Conservation (phyloP, 2,888 invertebrate species). For the Pseudeuparius sepicola region DNA sequence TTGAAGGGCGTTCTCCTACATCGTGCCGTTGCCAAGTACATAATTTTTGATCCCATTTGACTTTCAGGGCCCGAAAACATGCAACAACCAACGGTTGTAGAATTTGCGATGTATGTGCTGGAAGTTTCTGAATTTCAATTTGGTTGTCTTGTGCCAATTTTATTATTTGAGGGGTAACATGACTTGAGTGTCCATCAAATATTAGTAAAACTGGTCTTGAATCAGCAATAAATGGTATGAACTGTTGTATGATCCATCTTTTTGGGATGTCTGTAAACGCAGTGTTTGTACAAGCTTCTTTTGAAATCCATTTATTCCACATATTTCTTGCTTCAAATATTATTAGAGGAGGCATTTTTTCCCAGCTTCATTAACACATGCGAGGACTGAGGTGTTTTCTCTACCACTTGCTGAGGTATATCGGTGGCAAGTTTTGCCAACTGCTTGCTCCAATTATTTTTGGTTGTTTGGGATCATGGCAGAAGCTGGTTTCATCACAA, state of each 20-base stretch:
- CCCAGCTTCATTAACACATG: slow-evolving; percentile 6
- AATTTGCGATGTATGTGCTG: slow-evolving; percentile 3
- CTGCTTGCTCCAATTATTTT: too few relatives aligned
- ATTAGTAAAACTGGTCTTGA: slow-evolving; percentile 2
- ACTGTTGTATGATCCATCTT: slow-evolving; percentile 4
- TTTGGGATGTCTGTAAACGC: not conserved
- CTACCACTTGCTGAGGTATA: too few relatives aligned
- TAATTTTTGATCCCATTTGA: slow-evolving; percentile 7
- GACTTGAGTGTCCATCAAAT: slow-evolving; percentile 7
- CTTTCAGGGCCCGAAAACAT: slow-evolving; percentile 6
- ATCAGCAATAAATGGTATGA: slow-evolving; percentile 3
- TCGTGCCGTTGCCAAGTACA: slow-evolving; percentile 3
- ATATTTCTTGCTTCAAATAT: slow-evolving; percentile 4
- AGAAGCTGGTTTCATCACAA: too few relatives aligned
- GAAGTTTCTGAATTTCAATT: not conserved
- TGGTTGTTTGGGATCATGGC: too few relatives aligned
- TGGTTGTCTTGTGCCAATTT: not conserved
- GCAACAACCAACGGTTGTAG: slow-evolving; percentile 4
- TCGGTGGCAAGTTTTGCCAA: too few relatives aligned
- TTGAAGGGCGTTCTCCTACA: slow-evolving; percentile 6
- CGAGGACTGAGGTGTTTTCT: slow-evolving; percentile 6
- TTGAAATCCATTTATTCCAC: slow-evolving; percentile 8
- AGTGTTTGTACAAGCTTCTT: slow-evolving; percentile 6
- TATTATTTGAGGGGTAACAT: slow-evolving; percentile 3
- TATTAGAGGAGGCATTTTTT: slow-evolving; percentile 4